Percentiles rank a stretch among this genome's conserved stretches.
phyloP scores from a whole-genome alignment of 1,140 invertebrate species.

The Temnothorax curvispinosus region DNA sequence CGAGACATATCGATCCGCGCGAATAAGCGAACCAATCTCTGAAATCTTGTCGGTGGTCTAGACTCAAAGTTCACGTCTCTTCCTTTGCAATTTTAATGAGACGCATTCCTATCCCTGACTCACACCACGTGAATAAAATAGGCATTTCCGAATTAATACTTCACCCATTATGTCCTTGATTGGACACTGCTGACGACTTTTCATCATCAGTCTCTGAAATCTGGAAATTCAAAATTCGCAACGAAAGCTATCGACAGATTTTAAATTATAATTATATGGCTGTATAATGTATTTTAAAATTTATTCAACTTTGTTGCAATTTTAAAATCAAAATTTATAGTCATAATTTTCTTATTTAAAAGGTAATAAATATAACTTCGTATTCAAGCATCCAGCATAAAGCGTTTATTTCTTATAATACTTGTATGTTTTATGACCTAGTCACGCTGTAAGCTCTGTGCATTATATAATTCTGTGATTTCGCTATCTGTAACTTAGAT shows the following conservation, averaged over 20 bases:
- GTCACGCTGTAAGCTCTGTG: neutral
- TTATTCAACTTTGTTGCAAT: neutral
- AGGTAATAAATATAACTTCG: neutral
- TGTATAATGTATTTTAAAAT: neutral
- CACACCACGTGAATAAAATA: conserved; percentile 8
- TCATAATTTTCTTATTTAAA: neutral
- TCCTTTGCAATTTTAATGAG: conserved; percentile 54
- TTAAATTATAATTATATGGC: neutral
- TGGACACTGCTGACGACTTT: neutral
- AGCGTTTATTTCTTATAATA: neutral
- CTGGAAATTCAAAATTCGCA: neutral
- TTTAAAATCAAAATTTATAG: neutral
- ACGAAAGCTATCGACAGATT: neutral
- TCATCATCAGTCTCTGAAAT: neutral
- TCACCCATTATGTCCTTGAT: conserved; percentile 23
- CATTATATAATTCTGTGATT: conserved; percentile 11
- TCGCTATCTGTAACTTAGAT: neutral
- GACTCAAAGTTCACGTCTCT: conserved; percentile 43
- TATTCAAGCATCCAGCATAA: neutral
- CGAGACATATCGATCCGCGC: conserved; percentile 49
- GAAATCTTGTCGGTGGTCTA: conserved; percentile 1
- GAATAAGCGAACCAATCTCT: neutral
- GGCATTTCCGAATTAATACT: conserved; percentile 31
- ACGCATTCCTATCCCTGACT: conserved; percentile 16
- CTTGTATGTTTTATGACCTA: neutral